Base-by-base conservation (phyloP, 2,797 vertebrate species). In the Darevskia nairensis region DNA sequence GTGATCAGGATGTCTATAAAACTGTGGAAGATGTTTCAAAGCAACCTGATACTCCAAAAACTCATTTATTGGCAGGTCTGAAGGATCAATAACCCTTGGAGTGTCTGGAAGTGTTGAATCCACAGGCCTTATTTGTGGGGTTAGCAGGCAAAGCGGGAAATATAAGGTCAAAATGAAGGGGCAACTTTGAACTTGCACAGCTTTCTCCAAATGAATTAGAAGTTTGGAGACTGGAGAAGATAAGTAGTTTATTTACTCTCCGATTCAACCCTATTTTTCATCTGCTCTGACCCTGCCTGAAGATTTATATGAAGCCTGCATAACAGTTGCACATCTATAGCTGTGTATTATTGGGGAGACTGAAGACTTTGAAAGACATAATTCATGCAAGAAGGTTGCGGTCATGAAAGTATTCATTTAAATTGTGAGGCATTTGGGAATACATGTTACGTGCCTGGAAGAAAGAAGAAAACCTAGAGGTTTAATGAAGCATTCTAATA, bases 381-480 rank as follows among this genome's bases (percentile, higher is more conserved):
- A 72, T 77, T 79, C 8, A 2, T 1, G 0, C 19, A 1, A 82
- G 32, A 35, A 76, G 55, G 6, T 1, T 23, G 27, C 66, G 82
- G 76, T 61, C 74, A 10, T 39, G 0, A 3, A 0, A 1, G 11
- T 0, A 1, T 32, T 68, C 23, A 59, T 68, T 76, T 79, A 17
- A 1, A 5, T 21, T 25, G 0, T 1, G 23, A 46, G 78, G 1
- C 1, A 8, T 61, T 66, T 84, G 75, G 77, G 39, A 66, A 85
- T 80, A 75, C 32, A 41, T 1, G 11, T 89, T 80, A 46, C 68
- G 2, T 4, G 46, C 7, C 69, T 91, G 69, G 59, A 84, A 83
- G n/a, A 81, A 72, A 39, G 75, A 64, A 81, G 17, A 11, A 82
- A 77, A 0, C 0, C 25, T n/a, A 39, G 75, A 46, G 50, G 46